Evolutionary conservation across 1,140 invertebrate species (phyloP), one percentile per base, ranked within the genome.

Genomic region (Dreissena rostriformis): DNA sequence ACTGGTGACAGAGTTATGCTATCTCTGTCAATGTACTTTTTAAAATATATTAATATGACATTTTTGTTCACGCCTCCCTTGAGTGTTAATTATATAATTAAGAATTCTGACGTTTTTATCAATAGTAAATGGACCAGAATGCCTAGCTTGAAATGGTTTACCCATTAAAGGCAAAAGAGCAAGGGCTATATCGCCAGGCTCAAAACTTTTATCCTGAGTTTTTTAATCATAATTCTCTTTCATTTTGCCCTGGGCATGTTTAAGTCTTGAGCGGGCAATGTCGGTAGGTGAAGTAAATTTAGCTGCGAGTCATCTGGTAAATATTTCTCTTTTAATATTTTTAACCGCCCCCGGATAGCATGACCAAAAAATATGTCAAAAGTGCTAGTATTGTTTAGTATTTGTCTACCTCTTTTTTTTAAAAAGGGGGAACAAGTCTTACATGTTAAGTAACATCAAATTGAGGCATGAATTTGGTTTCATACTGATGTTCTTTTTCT

Each of bases 41-140:
- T 86, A 28, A 85, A 49, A 80, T 71, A 51, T 80, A 85, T n/a
- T 67, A n/a, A 76, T 79, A 71, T 65, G 70, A 79, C 22, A 75
- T 22, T 51, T n/a, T 24, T 29, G 22, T 53, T 80, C 71, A 26
- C 53, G 28, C 26, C 86, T 68, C 24, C 71, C 77, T 22, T 76
- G 72, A 63, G 83, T 87, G 12, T 51, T 29, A 11, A 82, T 66
- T 19, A 82, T 55, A 81, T 82, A 85, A 74, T 70, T 63, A 17
- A 51, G 5, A 17, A 82, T 73, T 55, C 51, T 75, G 66, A 81
- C 72, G 14, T 77, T 85, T n/a, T 49, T 51, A 6, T 73, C 28
- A 74, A 86, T 78, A 7, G 51, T 63, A 53, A 77, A 87, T 29
- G 83, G 86, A 51, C 84, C 84, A 66, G 24, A 71, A 66, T 72